phyloP scores from a whole-genome alignment of 2,113 vertebrate species.

The Toxotes chatareus region DNA sequence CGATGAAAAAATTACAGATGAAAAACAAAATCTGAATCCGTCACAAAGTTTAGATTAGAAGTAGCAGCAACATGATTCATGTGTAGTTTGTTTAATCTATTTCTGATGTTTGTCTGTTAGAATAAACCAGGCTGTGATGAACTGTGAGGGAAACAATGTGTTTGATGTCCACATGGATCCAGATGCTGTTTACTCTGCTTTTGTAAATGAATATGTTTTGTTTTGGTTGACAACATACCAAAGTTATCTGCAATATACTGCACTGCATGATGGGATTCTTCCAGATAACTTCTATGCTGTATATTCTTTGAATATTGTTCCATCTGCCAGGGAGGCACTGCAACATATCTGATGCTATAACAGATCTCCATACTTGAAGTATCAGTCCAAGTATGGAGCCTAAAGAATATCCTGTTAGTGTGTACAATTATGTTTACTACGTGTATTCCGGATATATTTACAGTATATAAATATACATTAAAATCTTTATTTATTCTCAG shows the following conservation, averaged over 20 bases:
- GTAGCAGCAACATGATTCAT: too few species aligned
- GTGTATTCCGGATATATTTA: constrained; percentile 65
- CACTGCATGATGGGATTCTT: constrained; percentile 73
- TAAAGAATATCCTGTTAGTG: constrained; percentile 48
- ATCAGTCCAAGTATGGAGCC: constrained; percentile 34
- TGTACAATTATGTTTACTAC: constrained; percentile 58
- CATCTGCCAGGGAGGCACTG: constrained; percentile 58
- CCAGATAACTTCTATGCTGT: constrained; percentile 63
- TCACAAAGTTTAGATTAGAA: neutral
- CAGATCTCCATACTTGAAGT: constrained; percentile 59
- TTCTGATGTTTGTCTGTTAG: neutral
- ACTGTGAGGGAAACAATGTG: neutral
- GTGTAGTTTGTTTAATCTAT: neutral
- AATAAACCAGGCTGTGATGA: neutral
- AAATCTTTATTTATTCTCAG: constrained; percentile 66
- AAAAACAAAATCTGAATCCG: too few species aligned
- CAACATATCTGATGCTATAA: constrained; percentile 56
- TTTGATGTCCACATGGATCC: neutral
- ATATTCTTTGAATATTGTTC: constrained; percentile 58
- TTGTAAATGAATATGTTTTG: constrained; percentile 37
- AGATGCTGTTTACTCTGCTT: constrained; percentile 50
- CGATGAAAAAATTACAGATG: neutral
- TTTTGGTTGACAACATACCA: constrained; percentile 60
- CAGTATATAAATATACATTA: constrained; percentile 52
- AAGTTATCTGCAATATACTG: constrained; percentile 71